Evolutionary conservation across 2,113 vertebrate species (phyloP), one percentile per base, ranked within the genome.

Genomic region (Halcyon senegalensis): DNA sequence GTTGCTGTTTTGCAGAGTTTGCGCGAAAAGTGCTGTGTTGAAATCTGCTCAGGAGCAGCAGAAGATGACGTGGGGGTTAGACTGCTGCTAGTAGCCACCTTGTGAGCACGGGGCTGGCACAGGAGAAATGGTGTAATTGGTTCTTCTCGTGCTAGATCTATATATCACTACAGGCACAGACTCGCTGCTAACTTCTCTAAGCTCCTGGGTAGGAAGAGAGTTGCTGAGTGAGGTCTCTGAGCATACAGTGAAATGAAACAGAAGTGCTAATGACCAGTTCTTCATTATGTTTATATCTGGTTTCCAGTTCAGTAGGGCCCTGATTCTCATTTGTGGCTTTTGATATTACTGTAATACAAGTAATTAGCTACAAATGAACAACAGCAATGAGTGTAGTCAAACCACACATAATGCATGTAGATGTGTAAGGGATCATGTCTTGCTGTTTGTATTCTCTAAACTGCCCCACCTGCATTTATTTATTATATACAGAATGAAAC

Each of bases 281-380:
- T 87, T 93, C 86, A 67, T 79, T 79, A 60, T 69, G 77, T 91
- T 96, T 96, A 53, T 92, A 56, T 82, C 58, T 78, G 25, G 25
- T 89, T 88, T 86, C 68, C 48, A 89, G 68, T 84, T 93, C 51
- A 94, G 84, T 46, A 56, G 21, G 19, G n/a, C 56, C 33, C 60
- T 89, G 82, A 84, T 93, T 95, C 46, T 95, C 82, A 94, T 93
- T 86, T 94, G 60, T 90, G 79, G 88, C 24, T 92, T 93, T 93
- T 89, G 90, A 68, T 94, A 70, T 78, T 89, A 75, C 43, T 84
- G 69, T 78, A 95, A 86, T 84, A 93, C 79, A 89, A 90, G 60
- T 68, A 90, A 90, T 89, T 90, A 87, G 66, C 56, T 84, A 63
- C 33, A 96, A 82, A 82, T n/a, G 50, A 96, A 88, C n/a, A 74